Conservation (phyloP, 2,113 vertebrate genomes). For the Nothocercus julius region DNA sequence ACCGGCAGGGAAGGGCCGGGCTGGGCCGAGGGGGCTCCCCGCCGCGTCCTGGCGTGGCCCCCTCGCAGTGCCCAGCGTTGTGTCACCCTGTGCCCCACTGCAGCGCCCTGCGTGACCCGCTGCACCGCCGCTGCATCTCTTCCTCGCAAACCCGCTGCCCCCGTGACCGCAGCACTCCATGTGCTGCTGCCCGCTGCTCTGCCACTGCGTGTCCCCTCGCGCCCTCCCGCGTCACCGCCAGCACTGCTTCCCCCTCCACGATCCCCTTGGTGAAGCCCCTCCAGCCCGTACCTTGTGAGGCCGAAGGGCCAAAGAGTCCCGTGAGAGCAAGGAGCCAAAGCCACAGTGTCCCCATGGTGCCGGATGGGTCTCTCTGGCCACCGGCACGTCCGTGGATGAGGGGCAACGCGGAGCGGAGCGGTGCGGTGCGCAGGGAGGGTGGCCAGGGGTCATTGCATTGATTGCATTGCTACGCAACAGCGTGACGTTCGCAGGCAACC, state of each 20-base stretch:
- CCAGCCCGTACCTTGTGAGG: fast-evolving
- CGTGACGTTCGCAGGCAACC: fast-evolving
- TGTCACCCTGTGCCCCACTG: not conserved
- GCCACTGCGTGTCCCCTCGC: not conserved
- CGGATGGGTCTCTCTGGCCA: too few species aligned
- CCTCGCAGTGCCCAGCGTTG: not conserved
- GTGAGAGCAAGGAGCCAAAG: not conserved
- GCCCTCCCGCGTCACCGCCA: not conserved
- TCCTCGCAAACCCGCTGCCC: not conserved
- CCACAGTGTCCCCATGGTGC: not conserved
- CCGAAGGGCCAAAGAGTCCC: fast-evolving
- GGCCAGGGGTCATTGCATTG: too few species aligned
- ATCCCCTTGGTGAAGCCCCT: fast-evolving
- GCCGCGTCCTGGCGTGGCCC: not conserved
- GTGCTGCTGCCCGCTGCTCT: not conserved
- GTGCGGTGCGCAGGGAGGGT: too few species aligned
- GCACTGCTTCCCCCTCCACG: too few species aligned
- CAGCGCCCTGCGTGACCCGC: not conserved
- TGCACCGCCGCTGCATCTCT: not conserved
- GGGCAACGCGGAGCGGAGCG: too few species aligned
- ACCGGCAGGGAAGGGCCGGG: not conserved
- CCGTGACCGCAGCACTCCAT: not conserved
- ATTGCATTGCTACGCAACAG: fast-evolving
- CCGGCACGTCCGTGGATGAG: fast-evolving
- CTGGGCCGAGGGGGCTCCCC: not conserved